Conservation (phyloP, 2,113 vertebrate genomes). For the Pelobates fuscus region DNA sequence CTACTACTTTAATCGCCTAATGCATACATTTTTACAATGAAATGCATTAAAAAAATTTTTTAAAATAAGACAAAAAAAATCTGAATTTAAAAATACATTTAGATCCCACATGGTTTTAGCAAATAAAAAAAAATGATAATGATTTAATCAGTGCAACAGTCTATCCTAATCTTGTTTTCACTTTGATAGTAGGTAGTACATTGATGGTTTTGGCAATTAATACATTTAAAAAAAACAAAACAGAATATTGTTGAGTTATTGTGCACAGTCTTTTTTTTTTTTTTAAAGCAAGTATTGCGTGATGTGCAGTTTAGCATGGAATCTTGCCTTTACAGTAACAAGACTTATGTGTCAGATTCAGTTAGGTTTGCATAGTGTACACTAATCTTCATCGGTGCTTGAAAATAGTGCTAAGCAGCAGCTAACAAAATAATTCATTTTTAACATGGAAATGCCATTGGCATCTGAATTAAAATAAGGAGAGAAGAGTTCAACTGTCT, state of each 20-base stretch:
- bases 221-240: too few species aligned
- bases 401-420: constrained; percentile 18
- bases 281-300: too few species aligned
- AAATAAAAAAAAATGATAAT: constrained; percentile 26
- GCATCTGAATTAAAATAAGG: constrained; percentile 29
- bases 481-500: constrained; percentile 17
- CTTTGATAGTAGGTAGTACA: constrained; percentile 14
- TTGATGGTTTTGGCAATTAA: constrained; percentile 6
- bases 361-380: not conserved
- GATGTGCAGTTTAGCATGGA: too few species aligned
- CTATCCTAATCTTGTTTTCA: constrained; percentile 26
- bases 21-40: constrained; percentile 34
- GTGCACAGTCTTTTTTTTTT: too few species aligned
- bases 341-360: not conserved
- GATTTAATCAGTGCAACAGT: constrained; percentile 31
- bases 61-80: constrained; percentile 10
- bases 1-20: constrained; percentile 49
- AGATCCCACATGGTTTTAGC: constrained; percentile 36
- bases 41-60: too few species aligned
- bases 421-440: constrained; percentile 42
- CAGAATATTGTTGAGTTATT: too few species aligned
- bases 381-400: constrained; percentile 32
- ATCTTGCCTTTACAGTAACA: too few species aligned
- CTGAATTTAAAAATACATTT: constrained; percentile 25
- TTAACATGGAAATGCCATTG: constrained; percentile 37